Evolutionary conservation across 2,888 invertebrate genomes (phyloP).

Genomic region (Leucophenga montana): DNA sequence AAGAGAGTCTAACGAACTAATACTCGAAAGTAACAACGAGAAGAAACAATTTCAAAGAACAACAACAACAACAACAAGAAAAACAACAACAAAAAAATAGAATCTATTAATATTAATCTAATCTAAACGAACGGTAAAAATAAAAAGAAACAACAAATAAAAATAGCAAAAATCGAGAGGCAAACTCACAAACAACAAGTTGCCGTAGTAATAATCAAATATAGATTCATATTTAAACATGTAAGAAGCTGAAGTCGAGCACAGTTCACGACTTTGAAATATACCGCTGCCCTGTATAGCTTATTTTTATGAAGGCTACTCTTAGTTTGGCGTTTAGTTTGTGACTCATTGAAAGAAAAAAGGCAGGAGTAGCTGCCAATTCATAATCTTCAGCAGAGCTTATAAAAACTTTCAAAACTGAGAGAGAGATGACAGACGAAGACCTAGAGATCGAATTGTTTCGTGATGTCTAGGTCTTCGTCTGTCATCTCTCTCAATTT

Average conservation of each 20-base stretch:
- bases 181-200: neutral
- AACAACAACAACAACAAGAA: conserved; percentile 3
- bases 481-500: too few species aligned
- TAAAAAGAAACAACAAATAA: neutral
- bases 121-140: neutral
- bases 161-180: neutral
- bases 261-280: neutral
- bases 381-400: too few species aligned
- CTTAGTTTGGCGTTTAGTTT: too few species aligned
- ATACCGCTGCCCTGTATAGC: neutral
- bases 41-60: neutral
- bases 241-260: neutral
- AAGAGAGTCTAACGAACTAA: neutral
- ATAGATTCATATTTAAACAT: neutral
- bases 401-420: too few species aligned
- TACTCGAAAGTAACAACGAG: neutral
- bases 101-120: conserved; percentile 6
- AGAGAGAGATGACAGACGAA: too few species aligned
- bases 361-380: too few species aligned
- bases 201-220: neutral
- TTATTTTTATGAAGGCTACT: too few species aligned
- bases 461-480: too few species aligned
- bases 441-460: too few species aligned
- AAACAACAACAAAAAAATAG: conserved; percentile 24
- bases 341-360: too few species aligned